Evolutionary conservation across 2,797 vertebrate genomes (phyloP).

Genomic region (Denticeps clupeoides): DNA sequence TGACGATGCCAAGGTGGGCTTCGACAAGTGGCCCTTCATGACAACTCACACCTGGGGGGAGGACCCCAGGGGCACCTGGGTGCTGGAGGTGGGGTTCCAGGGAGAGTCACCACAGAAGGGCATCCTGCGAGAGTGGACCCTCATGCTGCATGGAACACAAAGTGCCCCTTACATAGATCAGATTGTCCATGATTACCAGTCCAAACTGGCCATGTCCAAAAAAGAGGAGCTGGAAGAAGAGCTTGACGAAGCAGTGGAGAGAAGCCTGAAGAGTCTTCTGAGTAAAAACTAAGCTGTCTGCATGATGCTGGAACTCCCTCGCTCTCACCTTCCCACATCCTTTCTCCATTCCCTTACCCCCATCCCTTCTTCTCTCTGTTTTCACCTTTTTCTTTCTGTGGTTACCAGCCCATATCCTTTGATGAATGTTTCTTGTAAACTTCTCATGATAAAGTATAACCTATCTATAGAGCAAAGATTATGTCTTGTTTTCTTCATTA

Average conservation of each 20-base stretch:
- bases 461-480: slow-evolving; percentile 38
- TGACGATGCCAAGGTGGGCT: slow-evolving; percentile 91
- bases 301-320: slow-evolving; percentile 26
- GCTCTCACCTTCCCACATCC: slow-evolving; percentile 13
- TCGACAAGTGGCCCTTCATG: slow-evolving; percentile 99
- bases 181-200: slow-evolving; percentile 95
- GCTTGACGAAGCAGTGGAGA: slow-evolving; percentile 91
- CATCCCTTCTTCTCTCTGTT: slow-evolving; percentile 1
- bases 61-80: slow-evolving; percentile 91
- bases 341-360: slow-evolving; percentile 27
- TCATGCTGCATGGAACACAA: slow-evolving; percentile 97
- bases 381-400: slow-evolving; percentile 38
- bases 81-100: slow-evolving; percentile 82
- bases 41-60: slow-evolving; percentile 99
- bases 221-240: slow-evolving; percentile 98
- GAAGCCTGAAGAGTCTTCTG: slow-evolving; percentile 90
- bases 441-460: slow-evolving; percentile 50
- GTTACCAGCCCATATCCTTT: slow-evolving; percentile 40
- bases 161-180: slow-evolving; percentile 98
- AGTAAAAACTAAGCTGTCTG: slow-evolving; percentile 74
- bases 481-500: slow-evolving; percentile 35
- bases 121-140: slow-evolving; percentile 90
- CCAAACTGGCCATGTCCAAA: slow-evolving; percentile 99
- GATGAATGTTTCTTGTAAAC: slow-evolving; percentile 63
- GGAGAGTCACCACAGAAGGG: slow-evolving; percentile 73